phyloP scores from a whole-genome alignment of 2,888 invertebrate genomes.

The Cancer borealis region DNA sequence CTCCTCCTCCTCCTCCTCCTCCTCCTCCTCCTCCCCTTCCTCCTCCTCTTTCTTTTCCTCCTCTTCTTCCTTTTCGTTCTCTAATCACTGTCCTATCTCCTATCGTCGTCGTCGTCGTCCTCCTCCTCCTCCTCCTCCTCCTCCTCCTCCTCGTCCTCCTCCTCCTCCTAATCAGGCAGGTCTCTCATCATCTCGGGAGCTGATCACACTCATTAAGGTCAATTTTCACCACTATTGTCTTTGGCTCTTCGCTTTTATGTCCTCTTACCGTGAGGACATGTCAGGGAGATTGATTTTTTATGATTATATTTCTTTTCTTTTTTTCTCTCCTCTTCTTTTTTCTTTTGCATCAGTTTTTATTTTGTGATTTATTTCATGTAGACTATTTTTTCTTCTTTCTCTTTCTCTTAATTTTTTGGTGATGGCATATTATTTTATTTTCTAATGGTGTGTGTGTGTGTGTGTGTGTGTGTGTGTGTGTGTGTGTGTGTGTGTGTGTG shows the following conservation, averaged over 20 bases:
- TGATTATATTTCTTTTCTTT: not conserved
- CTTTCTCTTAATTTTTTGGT: too few relatives aligned
- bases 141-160: constrained; percentile 15
- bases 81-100: not conserved
- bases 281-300: not conserved
- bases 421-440: too few relatives aligned
- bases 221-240: not conserved
- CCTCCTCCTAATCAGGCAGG: constrained; percentile 1
- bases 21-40: not conserved
- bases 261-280: not conserved
- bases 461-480: constrained; percentile 2
- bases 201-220: constrained; percentile 6
- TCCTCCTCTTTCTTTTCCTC: not conserved
- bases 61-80: not conserved
- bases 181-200: not conserved
- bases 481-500: constrained; percentile 20
- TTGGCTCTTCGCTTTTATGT: not conserved
- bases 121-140: not conserved
- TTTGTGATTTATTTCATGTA: too few relatives aligned
- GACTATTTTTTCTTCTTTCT: too few relatives aligned
- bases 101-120: not conserved
- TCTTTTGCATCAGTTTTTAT: not conserved
- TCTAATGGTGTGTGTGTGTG: too few relatives aligned
- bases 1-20: not conserved
- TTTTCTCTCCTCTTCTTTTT: not conserved